These are phyloP conservation scores for Limnodromus scolopaceus DNA, from an alignment of 2,797 vertebrate genomes.

Conservation along the genomic window DNA sequence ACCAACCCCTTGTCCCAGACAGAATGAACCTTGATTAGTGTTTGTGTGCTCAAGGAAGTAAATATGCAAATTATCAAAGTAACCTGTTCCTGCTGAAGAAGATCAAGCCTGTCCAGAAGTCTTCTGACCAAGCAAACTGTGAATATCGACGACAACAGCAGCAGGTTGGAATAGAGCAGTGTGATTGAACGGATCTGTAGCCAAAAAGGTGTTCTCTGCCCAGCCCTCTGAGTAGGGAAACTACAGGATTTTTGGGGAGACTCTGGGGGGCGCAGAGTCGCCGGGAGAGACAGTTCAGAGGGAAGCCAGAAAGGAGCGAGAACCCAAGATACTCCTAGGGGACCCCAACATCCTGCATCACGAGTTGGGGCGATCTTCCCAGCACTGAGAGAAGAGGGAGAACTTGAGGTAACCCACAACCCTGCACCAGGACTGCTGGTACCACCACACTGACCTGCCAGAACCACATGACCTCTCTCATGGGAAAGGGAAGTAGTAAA, in stretches of 20 bases:
- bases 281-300: background rate
- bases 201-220: background rate
- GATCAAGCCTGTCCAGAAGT: background rate
- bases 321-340: background rate
- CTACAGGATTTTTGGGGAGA: background rate
- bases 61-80: background rate
- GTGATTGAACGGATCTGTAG: fast-evolving
- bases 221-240: background rate
- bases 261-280: background rate
- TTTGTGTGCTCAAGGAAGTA: background rate
- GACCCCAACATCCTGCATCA: background rate
- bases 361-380: background rate
- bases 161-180: background rate
- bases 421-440: background rate
- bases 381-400: background rate
- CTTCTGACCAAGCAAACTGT: background rate
- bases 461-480: background rate
- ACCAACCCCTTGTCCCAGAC: background rate
- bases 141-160: fast-evolving
- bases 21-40: background rate
- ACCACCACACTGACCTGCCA: background rate
- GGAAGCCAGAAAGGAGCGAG: background rate
- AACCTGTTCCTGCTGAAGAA: background rate
- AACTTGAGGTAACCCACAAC: background rate
- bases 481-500: background rate